Evolutionary conservation across 2,888 invertebrate species (phyloP).

Genomic region (Carabus problematicus): DNA sequence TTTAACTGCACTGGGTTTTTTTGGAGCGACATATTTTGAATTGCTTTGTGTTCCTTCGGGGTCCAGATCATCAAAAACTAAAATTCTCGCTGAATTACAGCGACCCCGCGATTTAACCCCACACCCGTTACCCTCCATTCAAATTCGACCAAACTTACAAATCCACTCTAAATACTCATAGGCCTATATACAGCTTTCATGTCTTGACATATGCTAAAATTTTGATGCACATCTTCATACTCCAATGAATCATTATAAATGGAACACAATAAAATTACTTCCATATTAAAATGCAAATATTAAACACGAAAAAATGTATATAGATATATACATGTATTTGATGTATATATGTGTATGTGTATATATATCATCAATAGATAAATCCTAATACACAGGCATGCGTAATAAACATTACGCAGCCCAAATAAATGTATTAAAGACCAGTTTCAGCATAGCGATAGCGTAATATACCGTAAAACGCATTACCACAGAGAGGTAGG

Average conservation of each 20-base stretch:
- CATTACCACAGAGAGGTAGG: too few relatives aligned
- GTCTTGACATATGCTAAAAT: conserved; percentile 11
- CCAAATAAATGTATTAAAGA: too few relatives aligned
- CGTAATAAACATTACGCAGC: too few relatives aligned
- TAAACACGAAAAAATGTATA: too few relatives aligned
- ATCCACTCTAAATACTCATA: conserved; percentile 32
- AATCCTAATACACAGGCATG: too few relatives aligned
- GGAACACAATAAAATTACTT: conserved; percentile 27
- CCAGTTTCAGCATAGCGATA: too few relatives aligned
- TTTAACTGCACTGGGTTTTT: conserved; percentile 45
- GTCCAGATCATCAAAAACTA: conserved; percentile 78
- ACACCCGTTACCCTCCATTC: conserved; percentile 48
- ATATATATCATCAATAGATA: conserved; percentile 3
- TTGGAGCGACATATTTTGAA: conserved; percentile 50
- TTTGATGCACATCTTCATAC: conserved; percentile 4
- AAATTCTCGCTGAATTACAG: conserved; percentile 74
- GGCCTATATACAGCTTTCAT: conserved; percentile 23
- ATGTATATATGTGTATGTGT: neutral
- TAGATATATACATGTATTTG: too few relatives aligned
- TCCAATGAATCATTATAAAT: conserved; percentile 18
- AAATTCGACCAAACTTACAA: conserved; percentile 41
- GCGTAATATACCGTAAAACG: too few relatives aligned
- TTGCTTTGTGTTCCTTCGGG: conserved; percentile 58
- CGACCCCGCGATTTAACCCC: conserved; percentile 56
- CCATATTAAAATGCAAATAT: conserved; percentile 21